A percentile compares a stretch with the other conserved stretches of the same genome.
Evolutionary conservation across 2,113 vertebrate species (phyloP).

Genomic region (Hippocampus guttulatus): DNA sequence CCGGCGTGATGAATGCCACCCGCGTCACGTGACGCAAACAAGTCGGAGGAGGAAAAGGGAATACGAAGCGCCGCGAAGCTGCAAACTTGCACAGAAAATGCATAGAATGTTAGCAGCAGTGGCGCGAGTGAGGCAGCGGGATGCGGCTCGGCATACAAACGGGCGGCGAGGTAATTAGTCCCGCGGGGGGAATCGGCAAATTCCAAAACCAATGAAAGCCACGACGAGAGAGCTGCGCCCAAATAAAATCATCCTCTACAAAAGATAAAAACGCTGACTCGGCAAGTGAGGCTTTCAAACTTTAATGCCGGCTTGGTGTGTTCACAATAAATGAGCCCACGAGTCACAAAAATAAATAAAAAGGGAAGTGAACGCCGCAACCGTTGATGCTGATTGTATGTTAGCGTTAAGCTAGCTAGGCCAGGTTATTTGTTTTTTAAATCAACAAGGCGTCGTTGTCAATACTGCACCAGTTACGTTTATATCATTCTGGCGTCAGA

Average conservation of each 20-base stretch:
- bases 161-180: slow-evolving; percentile 56
- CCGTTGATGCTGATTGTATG: too few relatives aligned
- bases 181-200: slow-evolving; percentile 41
- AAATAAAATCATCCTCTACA: background rate
- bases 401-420: too few relatives aligned
- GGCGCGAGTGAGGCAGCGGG: background rate
- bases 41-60: background rate
- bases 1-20: slow-evolving; percentile 60
- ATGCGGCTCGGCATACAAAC: slow-evolving; percentile 28
- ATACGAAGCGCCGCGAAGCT: background rate
- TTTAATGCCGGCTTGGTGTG: too few relatives aligned
- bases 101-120: background rate
- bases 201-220: slow-evolving; percentile 7
- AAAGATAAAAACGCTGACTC: background rate
- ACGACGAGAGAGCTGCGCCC: background rate
- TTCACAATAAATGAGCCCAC: too few relatives aligned
- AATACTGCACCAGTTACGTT: too few relatives aligned
- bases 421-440: too few relatives aligned
- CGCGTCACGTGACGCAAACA: background rate
- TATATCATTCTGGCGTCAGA: background rate
- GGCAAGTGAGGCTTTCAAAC: background rate
- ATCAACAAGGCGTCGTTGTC: too few relatives aligned
- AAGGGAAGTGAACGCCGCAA: too few relatives aligned
- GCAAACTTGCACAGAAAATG: background rate
- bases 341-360: too few relatives aligned